A percentile compares a stretch with the other conserved stretches of the same genome.
Conservation (phyloP, 1,140 invertebrate species). For the Antheraea pernyi region DNA sequence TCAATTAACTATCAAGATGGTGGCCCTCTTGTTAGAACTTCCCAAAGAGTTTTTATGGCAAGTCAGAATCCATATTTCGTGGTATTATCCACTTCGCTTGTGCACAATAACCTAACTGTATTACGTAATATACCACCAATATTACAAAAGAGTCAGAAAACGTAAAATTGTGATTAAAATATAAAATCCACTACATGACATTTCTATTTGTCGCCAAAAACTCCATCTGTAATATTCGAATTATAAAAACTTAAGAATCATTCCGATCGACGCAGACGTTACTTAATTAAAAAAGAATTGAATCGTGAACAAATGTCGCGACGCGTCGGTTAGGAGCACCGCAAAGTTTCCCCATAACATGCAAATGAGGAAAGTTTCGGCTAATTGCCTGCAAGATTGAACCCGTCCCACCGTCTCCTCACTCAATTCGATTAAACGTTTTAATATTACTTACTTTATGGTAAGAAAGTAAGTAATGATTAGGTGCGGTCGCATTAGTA, state of each 20-base stretch:
- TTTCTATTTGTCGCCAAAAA: no score
- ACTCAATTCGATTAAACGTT: conserved; percentile 30
- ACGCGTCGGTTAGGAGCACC: conserved; percentile 22
- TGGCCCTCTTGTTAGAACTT: no score
- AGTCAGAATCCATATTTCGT: no score
- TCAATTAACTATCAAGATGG: no score
- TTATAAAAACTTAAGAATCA: background rate
- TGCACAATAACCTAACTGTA: no score
- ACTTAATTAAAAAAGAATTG: conserved; percentile 2
- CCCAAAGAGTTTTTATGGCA: no score
- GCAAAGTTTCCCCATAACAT: conserved; percentile 56
- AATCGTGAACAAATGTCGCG: background rate
- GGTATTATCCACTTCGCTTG: no score
- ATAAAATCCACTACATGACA: no score
- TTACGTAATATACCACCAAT: no score
- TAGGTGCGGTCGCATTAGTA: background rate
- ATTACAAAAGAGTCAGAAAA: no score
- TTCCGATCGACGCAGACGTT: background rate
- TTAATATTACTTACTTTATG: background rate
- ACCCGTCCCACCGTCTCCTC: conserved; percentile 13
- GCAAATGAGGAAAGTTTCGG: conserved; percentile 53
- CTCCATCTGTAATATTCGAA: no score
- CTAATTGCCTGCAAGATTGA: conserved; percentile 47
- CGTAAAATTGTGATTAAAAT: no score
- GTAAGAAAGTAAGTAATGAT: background rate